Base-by-base conservation (phyloP, 2,113 vertebrate genomes). In the Microtus oregoni region DNA sequence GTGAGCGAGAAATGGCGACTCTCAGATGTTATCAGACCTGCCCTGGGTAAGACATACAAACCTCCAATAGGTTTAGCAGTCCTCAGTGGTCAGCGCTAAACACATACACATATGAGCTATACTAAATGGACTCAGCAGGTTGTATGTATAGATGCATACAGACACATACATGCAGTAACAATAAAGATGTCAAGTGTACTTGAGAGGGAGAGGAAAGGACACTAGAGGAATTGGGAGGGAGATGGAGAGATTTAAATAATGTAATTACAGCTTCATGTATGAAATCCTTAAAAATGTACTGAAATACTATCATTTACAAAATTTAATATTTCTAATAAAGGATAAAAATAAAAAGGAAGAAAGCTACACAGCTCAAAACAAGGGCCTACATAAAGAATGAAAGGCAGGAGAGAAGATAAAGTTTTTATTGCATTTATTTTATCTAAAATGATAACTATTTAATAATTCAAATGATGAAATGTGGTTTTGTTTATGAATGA, bases 391-490 rank as follows among this genome's bases (percentile, higher is more conserved):
- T 44, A 91, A 88, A 92, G 70, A 94, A 88, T 76, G 61, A 12
- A 95, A 89, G 1, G 78, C 4, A 68, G 7, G 10, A 92, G 10
- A 76, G 12, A 22, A 72, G 87, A 81, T 30, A n/a, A 52, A 17
- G 0, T 55, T 72, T 63, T 77, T 52, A 72, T 76, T 96, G 73
- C 90, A 50, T 32, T 89, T 89, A 93, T 77, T 86, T 79, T 3
- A 91, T 35, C 50, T 89, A 91, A 94, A 94, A 93, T 63, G 67
- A 72, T 52, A 94, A 91, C 22, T 61, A 1, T 58, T 76, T 63
- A 93, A 72, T 89, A 91, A 87, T 24, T 73, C 3, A 67, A 72
- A 55, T 28, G 83, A 89, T 38, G 26, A 86, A 67, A 52, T n/a
- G 8, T 90, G 24, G 86, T 41, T 79, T 6, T 92, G n/a, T 32